Evolutionary conservation across 2,113 vertebrate genomes (phyloP), one percentile per base, ranked within the genome.

Genomic region (Rattus norvegicus): DNA sequence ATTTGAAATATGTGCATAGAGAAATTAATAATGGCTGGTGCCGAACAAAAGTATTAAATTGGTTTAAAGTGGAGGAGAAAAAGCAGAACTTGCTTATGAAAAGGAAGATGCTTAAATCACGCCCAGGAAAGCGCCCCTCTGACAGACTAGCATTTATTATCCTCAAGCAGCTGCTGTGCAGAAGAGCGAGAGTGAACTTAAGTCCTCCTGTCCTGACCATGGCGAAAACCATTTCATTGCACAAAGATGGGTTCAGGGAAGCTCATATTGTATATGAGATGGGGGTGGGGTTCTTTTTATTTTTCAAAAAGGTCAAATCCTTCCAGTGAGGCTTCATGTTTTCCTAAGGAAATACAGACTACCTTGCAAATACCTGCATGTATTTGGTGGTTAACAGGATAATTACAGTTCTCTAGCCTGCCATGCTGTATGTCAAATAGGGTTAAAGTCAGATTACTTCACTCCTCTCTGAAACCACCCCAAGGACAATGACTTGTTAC

Each of bases 1-100:
- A 98, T 98, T 85, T 96, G 90, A 98, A 98, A 95, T 94, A 96
- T 59, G 73, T 91, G 87, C 96, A 96, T 91, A 97, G 96, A 98
- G 2, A 43, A 96, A 97, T 98, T 98, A 98, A 97, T 92, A 98
- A 95, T 92, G 73, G 56, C 89, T 97, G 93, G 59, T 72, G 95
- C 91, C 91, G 86, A 97, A 95, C 92, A 97, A 98, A 97, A 93
- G 92, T 2, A 2, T 92, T 91, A 96, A 96, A 94, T 94, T 76
- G 79, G 43, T 89, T 97, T 92, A 93, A 96, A 98, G 97, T 77
- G 49, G 28, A 67, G 63, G 4, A 93, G 54, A 69, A 47, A 52
- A 54, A 26, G 30, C 76, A 65, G 56, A 83, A 75, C 52, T 92
- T 95, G 88, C 28, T 65, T 93, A 54, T 81, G 76, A 65, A 81